Base-by-base conservation (phyloP, 2,113 vertebrate species). In the Elanus axillaris region DNA sequence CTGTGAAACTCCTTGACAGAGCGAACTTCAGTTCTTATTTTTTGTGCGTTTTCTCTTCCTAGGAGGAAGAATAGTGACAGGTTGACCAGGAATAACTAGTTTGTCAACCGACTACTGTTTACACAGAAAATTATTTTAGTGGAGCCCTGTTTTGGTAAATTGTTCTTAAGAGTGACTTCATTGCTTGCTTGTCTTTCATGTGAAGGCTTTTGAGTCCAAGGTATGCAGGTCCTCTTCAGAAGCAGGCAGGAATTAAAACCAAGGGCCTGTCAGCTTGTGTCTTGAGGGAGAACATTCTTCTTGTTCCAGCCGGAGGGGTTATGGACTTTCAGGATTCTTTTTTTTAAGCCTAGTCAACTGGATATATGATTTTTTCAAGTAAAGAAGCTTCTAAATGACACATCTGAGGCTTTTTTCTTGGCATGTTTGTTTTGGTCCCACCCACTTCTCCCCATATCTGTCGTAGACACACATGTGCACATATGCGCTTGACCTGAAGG, bases 381-480 rank as follows among this genome's bases (percentile, higher is more conserved):
- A 6, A 55, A 84, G 26, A 40, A 53, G 29, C 20, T 34, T 76
- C 6, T 50, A 19, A 31, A 52, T 60, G 6, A 25, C 1, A 2
- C 3, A 2, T 32, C 25, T 22, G 26, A 48, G 16, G 14, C 10
- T 17, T 71, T 79, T 75, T 55, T 13, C 3, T 52, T n/a, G 6
- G 11, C 16, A 2, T 22, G 0, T 34, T 63, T 63, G 8, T 45
- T 86, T 53, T 55, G n/a, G 13, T 58, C 10, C 17, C 11, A 2
- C 13, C 84, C 10, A 9, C 0, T 14, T 36, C 4, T 95, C 10
- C 10, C 40, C 1, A 0, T 56, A 16, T 26, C 16, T 53, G 34
- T 71, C 22, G 16, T 52, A 52, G 14, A 2, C 19, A 14, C 5
- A 1, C 6, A 9, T 1, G 0, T 6, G 3, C 3, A 5, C 21